phyloP scores from a whole-genome alignment of 2,113 vertebrate genomes.

The Coryphaenoides rupestris region DNA sequence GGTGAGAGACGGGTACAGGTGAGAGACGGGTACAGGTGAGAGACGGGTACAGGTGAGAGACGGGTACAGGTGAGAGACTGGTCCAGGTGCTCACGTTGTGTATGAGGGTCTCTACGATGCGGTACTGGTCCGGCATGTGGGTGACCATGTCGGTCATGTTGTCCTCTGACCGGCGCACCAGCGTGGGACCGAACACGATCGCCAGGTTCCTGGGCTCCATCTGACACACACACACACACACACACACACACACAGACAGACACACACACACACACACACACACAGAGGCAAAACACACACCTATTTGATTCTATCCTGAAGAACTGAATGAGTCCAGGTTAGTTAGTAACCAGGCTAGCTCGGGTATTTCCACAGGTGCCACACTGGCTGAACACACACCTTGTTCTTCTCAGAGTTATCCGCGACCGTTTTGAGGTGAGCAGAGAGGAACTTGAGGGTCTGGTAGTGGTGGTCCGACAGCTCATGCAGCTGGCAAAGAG shows the following conservation, averaged over 20 bases:
- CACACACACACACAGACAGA: no score
- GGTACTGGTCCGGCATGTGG: conserved; percentile 98
- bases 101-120: conserved; percentile 98
- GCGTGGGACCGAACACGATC: conserved; percentile 96
- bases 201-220: conserved; percentile 98
- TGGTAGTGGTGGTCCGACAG: conserved; percentile 97
- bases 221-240: conserved; percentile 55
- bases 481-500: conserved; percentile 83
- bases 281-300: no score
- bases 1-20: no score
- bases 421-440: conserved; percentile 93
- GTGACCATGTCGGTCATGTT: conserved; percentile 99
- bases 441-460: conserved; percentile 96
- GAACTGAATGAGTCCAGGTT: no score
- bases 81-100: conserved; percentile 96
- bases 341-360: no score
- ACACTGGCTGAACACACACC: conserved; percentile 69
- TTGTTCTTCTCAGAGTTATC: conserved; percentile 98
- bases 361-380: no score
- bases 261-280: no score
- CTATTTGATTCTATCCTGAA: no score
- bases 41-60: no score
- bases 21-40: no score
- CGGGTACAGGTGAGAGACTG: no score
- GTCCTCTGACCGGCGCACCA: conserved; percentile 95